Evolutionary conservation across 2,888 invertebrate genomes (phyloP).

Genomic region (Agrochola lota): DNA sequence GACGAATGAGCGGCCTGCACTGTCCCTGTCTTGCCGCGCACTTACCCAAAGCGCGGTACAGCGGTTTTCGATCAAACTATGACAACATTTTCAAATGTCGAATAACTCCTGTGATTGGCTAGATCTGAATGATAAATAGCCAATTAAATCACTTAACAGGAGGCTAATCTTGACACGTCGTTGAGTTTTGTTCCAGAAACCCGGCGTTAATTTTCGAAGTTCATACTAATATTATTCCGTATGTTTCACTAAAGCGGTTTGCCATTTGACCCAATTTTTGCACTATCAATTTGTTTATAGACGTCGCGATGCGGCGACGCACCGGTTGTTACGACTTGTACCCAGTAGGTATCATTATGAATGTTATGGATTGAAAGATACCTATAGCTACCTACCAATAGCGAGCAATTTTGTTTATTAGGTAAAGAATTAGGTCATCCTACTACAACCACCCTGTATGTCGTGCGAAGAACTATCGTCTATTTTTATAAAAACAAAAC

Average conservation of each 20-base stretch:
- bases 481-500: not conserved
- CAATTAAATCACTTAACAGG: not conserved
- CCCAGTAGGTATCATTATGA: not conserved
- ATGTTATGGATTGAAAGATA: not conserved
- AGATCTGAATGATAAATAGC: not conserved
- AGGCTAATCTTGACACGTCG: no score
- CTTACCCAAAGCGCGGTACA: no score
- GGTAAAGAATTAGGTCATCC: not conserved
- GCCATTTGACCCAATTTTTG: constrained; percentile 1
- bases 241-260: not conserved
- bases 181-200: not conserved
- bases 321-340: not conserved
- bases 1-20: no score
- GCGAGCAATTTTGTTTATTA: not conserved
- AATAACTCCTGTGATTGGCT: not conserved
- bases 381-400: not conserved
- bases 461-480: not conserved
- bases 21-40: no score
- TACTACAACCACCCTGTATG: not conserved
- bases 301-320: not conserved
- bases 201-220: not conserved
- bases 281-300: not conserved
- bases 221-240: not conserved
- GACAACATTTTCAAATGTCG: not conserved
- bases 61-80: no score